These are phyloP conservation scores for Drosophila chauvacae DNA, from an alignment of 1,140 invertebrate species.

Conservation along the genomic window DNA sequence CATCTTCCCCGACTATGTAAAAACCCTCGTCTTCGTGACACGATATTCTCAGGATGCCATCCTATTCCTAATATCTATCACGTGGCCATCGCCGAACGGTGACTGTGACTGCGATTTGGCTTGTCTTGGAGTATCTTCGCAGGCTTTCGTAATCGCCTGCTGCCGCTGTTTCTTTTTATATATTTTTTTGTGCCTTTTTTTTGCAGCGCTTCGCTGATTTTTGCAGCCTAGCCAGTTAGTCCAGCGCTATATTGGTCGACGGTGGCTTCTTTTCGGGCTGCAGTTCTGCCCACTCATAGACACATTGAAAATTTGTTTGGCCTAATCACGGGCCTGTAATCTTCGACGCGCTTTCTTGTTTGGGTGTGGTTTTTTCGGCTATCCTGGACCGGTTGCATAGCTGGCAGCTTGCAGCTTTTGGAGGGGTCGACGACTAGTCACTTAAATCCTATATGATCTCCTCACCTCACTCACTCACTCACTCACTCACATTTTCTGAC, in stretches of 20 bases:
- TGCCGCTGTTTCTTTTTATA: conserved; percentile 22
- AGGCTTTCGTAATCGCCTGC: conserved; percentile 67
- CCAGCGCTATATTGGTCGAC: conserved; percentile 76
- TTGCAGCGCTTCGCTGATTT: conserved; percentile 77
- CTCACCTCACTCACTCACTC: conserved; percentile 32
- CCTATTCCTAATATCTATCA: conserved; percentile 7
- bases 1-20: not conserved
- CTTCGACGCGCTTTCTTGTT: conserved; percentile 74
- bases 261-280: conserved; percentile 68
- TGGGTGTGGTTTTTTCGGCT: conserved; percentile 55
- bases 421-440: conserved; percentile 1
- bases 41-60: conserved; percentile 13
- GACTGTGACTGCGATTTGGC: conserved; percentile 40
- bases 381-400: conserved; percentile 63
- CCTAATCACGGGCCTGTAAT: conserved; percentile 71
- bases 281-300: conserved; percentile 74
- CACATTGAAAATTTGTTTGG: conserved; percentile 47
- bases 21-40: not conserved
- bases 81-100: conserved; percentile 38
- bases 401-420: conserved; percentile 9
- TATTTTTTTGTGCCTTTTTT: conserved; percentile 42
- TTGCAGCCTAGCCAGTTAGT: conserved; percentile 67
- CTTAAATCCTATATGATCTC: conserved; percentile 45
- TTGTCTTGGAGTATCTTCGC: conserved; percentile 74
- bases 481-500: conserved; percentile 35